phyloP scores from a whole-genome alignment of 2,797 vertebrate species.

The Chiroxiphia lanceolata region DNA sequence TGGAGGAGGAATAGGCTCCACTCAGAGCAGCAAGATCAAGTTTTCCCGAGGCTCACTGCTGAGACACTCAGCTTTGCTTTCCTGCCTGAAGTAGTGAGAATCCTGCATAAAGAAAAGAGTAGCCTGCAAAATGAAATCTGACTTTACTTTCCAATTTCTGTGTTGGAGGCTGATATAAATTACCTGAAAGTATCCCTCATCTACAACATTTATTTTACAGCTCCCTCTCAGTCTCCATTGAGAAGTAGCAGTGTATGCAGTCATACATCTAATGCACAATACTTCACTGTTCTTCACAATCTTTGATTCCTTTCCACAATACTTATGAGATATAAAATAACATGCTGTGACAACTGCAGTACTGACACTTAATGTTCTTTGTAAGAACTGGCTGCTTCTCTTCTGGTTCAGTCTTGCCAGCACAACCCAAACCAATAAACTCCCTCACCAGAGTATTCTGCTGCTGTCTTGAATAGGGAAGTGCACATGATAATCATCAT shows the following conservation, averaged over 20 bases:
- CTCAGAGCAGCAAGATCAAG: not conserved
- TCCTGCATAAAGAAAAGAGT: not conserved
- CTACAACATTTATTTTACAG: not conserved
- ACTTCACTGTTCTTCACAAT: not conserved
- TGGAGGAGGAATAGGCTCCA: not conserved
- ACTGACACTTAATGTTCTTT: not conserved
- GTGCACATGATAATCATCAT: not conserved
- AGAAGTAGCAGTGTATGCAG: not conserved
- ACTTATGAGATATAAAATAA: not conserved
- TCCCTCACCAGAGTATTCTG: not conserved
- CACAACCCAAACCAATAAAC: not conserved
- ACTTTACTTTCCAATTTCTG: not conserved
- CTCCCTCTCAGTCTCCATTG: not conserved
- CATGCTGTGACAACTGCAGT: not conserved
- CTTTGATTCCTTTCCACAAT: not conserved
- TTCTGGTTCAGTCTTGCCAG: not conserved
- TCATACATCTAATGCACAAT: not conserved
- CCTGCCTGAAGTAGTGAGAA: not conserved
- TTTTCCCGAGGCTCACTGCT: not conserved
- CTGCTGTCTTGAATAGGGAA: not conserved
- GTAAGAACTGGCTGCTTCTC: not conserved
- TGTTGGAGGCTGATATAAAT: accelerated
- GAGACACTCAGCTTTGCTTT: not conserved
- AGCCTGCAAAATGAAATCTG: not conserved
- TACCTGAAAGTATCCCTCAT: not conserved